Evolutionary conservation across 2,888 invertebrate genomes (phyloP), one percentile per base, ranked within the genome.

Genomic region (Trissolcus japonicus): DNA sequence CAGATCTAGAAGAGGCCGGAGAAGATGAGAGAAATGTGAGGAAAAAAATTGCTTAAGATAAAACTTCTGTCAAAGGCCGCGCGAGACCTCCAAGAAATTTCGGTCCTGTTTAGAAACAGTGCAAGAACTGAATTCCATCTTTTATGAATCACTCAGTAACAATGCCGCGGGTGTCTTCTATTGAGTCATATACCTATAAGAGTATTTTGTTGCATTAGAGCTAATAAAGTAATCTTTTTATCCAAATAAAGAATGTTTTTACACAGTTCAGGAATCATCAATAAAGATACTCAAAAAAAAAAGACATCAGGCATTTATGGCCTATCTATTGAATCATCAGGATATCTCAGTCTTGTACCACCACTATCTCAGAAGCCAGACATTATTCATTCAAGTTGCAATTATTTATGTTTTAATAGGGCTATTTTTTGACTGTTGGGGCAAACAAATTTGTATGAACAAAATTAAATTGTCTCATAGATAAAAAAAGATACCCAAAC

Each of bases 81-180:
- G 21, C 53, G 57, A 57, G 69, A 57, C 54, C 71, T 61, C 71
- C 57, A 71, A 51, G 66, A 66, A 66, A 76, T 53, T 76, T 46
- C 19, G 66, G 53, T 46, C 71, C 62, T 66, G 67, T 76, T 71
- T 19, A 76, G 67, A 76, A 67, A 71, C 62, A 71, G 76, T 76
- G 61, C 71, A 76, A 57, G 76, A 76, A 71, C 76, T 43, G 35
- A 76, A 76, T 76, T 76, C 76, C 71, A 65, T 21, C 61, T 71
- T 63, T 68, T 69, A 25, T 71, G 76, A 76, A 76, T 76, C 76
- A 76, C 48, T 9, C 19, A 35, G 17, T 66, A 66, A 76, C 66
- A 56, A 76, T 71, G 68, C 57, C 51, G 66, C 65, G 29, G n/a
- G 19, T 59, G 66, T 76, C 66, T 67, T 17, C 67, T 74, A 74